Conservation (phyloP, 1,140 invertebrate species). For the Tetramorium parvispinum region DNA sequence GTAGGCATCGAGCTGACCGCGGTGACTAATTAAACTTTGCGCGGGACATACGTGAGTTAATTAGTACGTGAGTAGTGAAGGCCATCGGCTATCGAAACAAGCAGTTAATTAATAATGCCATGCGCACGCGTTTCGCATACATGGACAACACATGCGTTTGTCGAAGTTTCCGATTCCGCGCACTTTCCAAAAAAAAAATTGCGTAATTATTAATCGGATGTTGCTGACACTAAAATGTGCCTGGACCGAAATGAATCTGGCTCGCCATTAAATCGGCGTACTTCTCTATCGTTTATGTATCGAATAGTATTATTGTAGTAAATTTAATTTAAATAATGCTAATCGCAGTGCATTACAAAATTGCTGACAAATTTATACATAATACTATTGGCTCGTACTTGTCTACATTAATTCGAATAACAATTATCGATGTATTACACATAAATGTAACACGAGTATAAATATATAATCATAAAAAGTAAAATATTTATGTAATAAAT, state of each 20-base stretch:
- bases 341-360: neutral
- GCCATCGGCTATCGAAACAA: conserved; percentile 43
- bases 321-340: conserved; percentile 10
- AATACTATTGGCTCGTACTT: neutral
- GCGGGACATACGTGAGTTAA: conserved; percentile 43
- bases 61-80: conserved; percentile 59
- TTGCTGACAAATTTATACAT: neutral
- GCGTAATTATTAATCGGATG: conserved; percentile 25
- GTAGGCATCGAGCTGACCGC: neutral
- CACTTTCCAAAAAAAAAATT: conserved; percentile 8
- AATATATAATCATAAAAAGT: neutral
- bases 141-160: neutral
- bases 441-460: neutral
- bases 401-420: neutral
- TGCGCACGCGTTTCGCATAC: neutral
- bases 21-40: conserved; percentile 65
- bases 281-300: neutral
- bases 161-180: neutral
- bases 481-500: neutral
- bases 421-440: neutral
- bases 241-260: neutral
- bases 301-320: neutral
- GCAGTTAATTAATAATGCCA: conserved; percentile 66
- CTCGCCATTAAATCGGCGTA: neutral
- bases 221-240: conserved; percentile 18